Evolutionary conservation across 2,797 vertebrate species (phyloP), one percentile per base, ranked within the genome.

Genomic region (Protosalanx chinensis): DNA sequence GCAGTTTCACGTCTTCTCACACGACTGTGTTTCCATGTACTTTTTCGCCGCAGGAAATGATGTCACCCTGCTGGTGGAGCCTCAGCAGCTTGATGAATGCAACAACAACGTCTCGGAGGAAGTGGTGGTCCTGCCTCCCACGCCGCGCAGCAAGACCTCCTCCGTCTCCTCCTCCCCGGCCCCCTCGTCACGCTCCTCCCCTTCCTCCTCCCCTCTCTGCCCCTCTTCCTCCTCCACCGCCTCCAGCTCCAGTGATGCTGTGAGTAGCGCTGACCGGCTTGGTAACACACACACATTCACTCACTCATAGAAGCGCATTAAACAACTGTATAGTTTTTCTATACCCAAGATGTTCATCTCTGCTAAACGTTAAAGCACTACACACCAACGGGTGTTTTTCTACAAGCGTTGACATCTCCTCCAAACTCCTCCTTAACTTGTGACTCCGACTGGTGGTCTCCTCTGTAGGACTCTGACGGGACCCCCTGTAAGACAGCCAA

Each of bases 401-500:
- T 53, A 53, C 1, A 51, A 51, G 49, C 15, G 51, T 16, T 5
- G 18, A 56, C 8, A 10, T 3, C 41, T 3, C 41, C 6, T 49
- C 10, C 27, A 4, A n/a, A 65, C 3, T 5, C 6, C 15, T 4
- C 16, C 2, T n/a, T 12, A 46, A 46, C 51, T 56, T 56, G 5
- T n/a, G 51, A 16, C 51, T 1, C 15, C 63, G 18, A 65, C 71
- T 73, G 70, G 64, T 16, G 80, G 58, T 74, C 37, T 51, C 12
- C 29, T 12, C 63, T 16, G 1, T 79, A 97, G 97, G 97, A 98
- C 91, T 99, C 97, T 65, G 97, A 99, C 59, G 95, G 95, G 70
- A 98, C 96, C 65, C 97, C 97, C 3, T 97, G 94, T 88, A 99
- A 98, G 91, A 96, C 96, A 5, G 94, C 93, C 41, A 99, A 98